A percentile compares a stretch with the other conserved stretches of the same genome.
phyloP scores from a whole-genome alignment of 1,140 invertebrate species.

The Pseudachorutes palmiensis region DNA sequence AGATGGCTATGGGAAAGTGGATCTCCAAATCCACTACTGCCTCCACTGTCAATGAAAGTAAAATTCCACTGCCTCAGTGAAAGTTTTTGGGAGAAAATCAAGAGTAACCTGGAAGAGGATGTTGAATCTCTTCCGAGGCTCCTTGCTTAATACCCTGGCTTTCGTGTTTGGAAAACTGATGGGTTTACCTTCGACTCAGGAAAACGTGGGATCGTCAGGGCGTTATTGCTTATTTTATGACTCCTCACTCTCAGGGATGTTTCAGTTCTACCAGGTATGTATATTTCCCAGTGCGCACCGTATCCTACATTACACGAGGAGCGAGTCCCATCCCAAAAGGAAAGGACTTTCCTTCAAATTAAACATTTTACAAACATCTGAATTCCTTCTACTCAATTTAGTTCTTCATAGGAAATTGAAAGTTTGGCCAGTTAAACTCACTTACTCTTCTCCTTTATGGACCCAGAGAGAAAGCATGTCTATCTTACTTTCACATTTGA shows the following conservation, averaged over 20 bases:
- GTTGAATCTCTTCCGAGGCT: neutral
- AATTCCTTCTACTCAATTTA: neutral
- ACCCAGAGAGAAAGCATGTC: no score
- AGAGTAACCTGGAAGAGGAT: neutral
- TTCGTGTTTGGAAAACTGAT: neutral
- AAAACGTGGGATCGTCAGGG: neutral
- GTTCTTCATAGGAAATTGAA: neutral
- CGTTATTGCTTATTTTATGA: conserved; percentile 11
- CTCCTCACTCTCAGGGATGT: neutral
- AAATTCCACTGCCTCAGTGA: neutral
- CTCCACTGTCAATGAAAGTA: neutral
- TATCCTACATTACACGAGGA: neutral
- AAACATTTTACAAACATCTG: neutral
- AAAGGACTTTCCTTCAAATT: neutral
- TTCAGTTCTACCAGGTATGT: neutral
- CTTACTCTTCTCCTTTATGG: no score
- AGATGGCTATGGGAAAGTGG: neutral
- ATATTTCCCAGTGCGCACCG: neutral
- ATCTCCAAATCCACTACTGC: neutral
- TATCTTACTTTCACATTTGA: no score
- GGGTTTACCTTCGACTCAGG: neutral
- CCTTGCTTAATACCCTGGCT: neutral
- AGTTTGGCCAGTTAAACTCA: neutral
- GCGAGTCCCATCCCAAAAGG: neutral
- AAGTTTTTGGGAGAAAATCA: neutral